A percentile compares a stretch with the other conserved stretches of the same genome.
phyloP scores from a whole-genome alignment of 1,140 invertebrate genomes.

The Drosophila sturtevanti region DNA sequence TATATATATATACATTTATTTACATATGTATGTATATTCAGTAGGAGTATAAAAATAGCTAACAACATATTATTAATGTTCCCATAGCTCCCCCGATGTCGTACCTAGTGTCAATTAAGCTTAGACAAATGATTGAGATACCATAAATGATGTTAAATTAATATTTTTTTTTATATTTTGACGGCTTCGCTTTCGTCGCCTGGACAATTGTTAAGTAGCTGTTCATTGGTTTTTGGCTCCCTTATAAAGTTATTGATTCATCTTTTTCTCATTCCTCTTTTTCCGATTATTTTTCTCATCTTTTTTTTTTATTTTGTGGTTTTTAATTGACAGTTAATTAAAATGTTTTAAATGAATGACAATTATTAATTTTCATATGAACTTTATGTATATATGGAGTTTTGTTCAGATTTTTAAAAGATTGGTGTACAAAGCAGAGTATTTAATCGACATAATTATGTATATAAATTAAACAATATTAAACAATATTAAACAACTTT shows the following conservation, averaged over 20 bases:
- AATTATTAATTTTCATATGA: conserved; percentile 40
- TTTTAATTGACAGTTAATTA: conserved; percentile 17
- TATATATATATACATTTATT: no score
- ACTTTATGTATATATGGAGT: conserved; percentile 23
- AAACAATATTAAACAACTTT: no score
- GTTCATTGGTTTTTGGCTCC: conserved; percentile 20
- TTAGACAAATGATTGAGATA: no score
- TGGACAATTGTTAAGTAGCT: conserved; percentile 37
- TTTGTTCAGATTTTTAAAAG: conserved; percentile 7
- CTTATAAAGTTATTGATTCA: conserved; percentile 33
- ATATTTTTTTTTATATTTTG: conserved; percentile 35
- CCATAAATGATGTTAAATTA: conserved; percentile 41
- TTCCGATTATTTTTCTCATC: conserved; percentile 8
- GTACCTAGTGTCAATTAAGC: no score
- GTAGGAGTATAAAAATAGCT: no score
- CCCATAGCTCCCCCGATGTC: no score
- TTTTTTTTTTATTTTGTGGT: conserved; percentile 16
- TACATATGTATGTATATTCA: no score
- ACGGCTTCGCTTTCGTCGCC: conserved; percentile 26
- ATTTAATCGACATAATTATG: no score
- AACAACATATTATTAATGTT: no score
- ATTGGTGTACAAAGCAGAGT: neutral
- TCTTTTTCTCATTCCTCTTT: conserved; percentile 25
- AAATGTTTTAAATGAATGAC: conserved; percentile 28
- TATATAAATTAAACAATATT: no score